phyloP scores from a whole-genome alignment of 1,140 invertebrate genomes.

The Drosophila biarmipes region DNA sequence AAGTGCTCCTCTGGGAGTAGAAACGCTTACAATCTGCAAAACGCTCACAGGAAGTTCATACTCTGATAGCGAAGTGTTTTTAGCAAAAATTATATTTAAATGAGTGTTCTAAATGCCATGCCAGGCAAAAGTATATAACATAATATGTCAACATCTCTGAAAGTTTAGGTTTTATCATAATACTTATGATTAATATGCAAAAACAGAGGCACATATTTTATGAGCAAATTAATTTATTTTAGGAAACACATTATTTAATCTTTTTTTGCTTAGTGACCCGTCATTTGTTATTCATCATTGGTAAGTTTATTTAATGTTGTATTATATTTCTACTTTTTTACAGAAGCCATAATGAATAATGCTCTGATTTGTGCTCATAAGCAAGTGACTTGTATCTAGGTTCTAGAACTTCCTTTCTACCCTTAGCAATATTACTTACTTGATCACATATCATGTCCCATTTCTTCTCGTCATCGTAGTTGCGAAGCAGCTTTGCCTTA shows the following conservation, averaged over 20 bases:
- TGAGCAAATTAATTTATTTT: neutral
- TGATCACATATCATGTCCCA: slow-evolving; percentile 99
- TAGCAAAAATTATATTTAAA: slow-evolving; percentile 1
- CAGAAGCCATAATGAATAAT: too few relatives aligned
- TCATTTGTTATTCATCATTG: neutral
- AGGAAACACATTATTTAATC: too few relatives aligned
- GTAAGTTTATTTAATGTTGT: neutral
- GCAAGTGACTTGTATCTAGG: neutral
- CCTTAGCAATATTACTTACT: slow-evolving; percentile 86
- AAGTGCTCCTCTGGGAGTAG: slow-evolving; percentile 8
- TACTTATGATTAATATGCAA: neutral
- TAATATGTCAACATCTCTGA: neutral
- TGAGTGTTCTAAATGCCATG: neutral
- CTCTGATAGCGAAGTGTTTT: slow-evolving; percentile 18
- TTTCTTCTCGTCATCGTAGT: slow-evolving; percentile 99
- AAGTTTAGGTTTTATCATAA: neutral
- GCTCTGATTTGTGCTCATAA: too few relatives aligned
- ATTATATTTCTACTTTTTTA: too few relatives aligned
- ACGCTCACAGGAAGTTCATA: slow-evolving; percentile 10
- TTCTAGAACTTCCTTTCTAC: too few relatives aligned
- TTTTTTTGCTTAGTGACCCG: too few relatives aligned
- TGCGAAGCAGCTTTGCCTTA: slow-evolving; percentile 98
- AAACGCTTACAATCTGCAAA: neutral
- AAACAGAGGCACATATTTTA: neutral
- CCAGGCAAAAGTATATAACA: neutral